Percentiles rank a stretch among this genome's conserved stretches.
Conservation (phyloP, 2,113 vertebrate genomes). For the Nothobranchius furzeri region DNA sequence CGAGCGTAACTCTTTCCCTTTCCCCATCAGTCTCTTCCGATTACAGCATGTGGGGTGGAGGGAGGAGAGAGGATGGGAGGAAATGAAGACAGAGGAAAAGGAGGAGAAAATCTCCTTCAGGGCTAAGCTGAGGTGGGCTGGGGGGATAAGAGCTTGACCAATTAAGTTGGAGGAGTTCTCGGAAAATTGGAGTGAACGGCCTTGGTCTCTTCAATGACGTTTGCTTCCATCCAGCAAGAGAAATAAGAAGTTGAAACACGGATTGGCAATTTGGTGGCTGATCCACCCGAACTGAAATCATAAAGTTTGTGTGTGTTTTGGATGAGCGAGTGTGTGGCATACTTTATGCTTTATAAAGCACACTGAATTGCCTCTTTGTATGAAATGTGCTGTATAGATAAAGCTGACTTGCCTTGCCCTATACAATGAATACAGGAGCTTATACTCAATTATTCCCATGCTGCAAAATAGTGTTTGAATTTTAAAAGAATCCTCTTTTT, state of each 20-base stretch:
- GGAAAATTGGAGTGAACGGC: conserved; percentile 68
- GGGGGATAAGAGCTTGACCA: conserved; percentile 75
- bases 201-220: conserved; percentile 60
- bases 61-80: conserved; percentile 12
- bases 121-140: conserved; percentile 69
- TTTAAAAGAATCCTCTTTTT: too few species aligned
- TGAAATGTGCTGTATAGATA: too few species aligned
- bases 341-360: too few species aligned
- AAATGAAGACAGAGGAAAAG: conserved; percentile 67
- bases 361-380: too few species aligned
- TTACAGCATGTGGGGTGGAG: conserved; percentile 45
- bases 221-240: conserved; percentile 57
- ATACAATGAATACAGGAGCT: not conserved
- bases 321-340: not conserved
- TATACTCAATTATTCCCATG: not conserved
- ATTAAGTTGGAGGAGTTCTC: conserved; percentile 73
- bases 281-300: conserved; percentile 46
- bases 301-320: not conserved
- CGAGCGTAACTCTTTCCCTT: conserved; percentile 39
- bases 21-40: conserved; percentile 62
- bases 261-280: conserved; percentile 47
- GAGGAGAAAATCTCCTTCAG: conserved; percentile 60
- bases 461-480: not conserved
- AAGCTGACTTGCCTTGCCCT: too few species aligned
- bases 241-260: conserved; percentile 60